Base-by-base conservation (phyloP, 1,140 invertebrate species). In the Eumaeus atala region DNA sequence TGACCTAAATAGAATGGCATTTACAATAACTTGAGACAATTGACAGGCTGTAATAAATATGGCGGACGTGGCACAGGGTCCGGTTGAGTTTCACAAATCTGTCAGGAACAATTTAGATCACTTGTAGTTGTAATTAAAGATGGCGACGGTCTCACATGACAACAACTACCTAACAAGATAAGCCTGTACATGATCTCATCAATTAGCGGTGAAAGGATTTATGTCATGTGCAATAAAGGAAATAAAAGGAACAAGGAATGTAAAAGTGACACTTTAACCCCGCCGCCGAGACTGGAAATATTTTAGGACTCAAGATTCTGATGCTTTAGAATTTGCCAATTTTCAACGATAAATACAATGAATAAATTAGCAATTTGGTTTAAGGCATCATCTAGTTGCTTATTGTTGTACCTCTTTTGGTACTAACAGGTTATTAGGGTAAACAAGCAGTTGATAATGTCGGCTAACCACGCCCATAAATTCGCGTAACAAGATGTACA, bases 71-170 rank as follows among this genome's bases (percentile, higher is more conserved):
- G 18, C 37, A 51, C 16, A 50, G 17, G 8, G 2, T 28, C 1
- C 35, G 42, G 37, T 42, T 47, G 33, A 9, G 21, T 10, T 47
- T 33, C 38, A 53, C 51, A 53, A 42, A 53, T 53, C 59, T 59
- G 61, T 59, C 57, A 56, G n/a, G 33, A 56, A 17, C 54, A 63
- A 63, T 59, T 63, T 33, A 59, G 50, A 48, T 54, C 53, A 63
- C 33, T 59, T 56, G 49, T 44, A 49, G 48, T 58, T 55, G 47
- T 33, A 11, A 10, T 37, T 42, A n/a, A n/a, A 8, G 40, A 14
- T 14, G 11, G n/a, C 10, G 37, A 53, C 51, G 11, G 38, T 53
- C 35, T 33, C 35, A 49, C 16, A 9, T 6, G 36, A 37, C 38
- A 52, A 42, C 40, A 16, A 44, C 42, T 14, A 34, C 21, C 10